Percentiles rank a stretch among this genome's conserved stretches.
Conservation (phyloP, 2,113 vertebrate species). For the Phaethornis superciliosus region DNA sequence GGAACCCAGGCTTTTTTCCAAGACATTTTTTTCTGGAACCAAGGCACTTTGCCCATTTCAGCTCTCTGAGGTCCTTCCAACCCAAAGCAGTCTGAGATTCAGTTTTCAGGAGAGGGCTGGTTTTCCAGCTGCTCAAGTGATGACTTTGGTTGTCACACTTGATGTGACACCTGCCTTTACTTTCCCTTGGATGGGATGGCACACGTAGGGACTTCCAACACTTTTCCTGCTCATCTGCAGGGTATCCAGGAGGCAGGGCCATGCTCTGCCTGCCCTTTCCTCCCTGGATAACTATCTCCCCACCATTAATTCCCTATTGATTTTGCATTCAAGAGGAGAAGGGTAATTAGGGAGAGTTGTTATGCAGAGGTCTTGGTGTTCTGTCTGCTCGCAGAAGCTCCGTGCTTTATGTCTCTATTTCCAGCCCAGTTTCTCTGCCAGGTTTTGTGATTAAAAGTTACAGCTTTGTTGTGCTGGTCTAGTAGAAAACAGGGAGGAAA, state of each 20-base stretch:
- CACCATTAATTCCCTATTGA: background rate
- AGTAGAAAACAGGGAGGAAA: background rate
- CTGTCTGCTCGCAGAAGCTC: background rate
- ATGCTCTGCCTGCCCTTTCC: background rate
- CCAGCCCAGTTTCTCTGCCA: background rate
- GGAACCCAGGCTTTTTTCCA: too few relatives aligned
- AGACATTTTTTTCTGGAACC: too few relatives aligned
- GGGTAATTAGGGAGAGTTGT: background rate
- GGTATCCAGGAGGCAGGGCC: accelerated
- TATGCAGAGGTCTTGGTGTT: accelerated
- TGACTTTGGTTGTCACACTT: background rate
- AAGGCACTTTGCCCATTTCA: too few relatives aligned
- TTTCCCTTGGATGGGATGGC: background rate
- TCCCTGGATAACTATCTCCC: accelerated
- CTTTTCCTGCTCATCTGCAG: background rate
- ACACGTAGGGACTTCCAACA: accelerated
- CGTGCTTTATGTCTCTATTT: background rate
- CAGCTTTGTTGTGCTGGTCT: background rate
- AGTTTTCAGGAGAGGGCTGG: background rate
- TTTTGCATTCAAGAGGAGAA: background rate
- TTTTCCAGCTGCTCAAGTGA: background rate
- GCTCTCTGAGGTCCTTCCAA: too few relatives aligned
- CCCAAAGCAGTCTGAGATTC: too few relatives aligned
- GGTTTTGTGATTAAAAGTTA: background rate
- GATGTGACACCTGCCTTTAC: background rate